Evolutionary conservation across 2,797 vertebrate genomes (phyloP), one percentile per base, ranked within the genome.

Genomic region (Sus cebifrons): DNA sequence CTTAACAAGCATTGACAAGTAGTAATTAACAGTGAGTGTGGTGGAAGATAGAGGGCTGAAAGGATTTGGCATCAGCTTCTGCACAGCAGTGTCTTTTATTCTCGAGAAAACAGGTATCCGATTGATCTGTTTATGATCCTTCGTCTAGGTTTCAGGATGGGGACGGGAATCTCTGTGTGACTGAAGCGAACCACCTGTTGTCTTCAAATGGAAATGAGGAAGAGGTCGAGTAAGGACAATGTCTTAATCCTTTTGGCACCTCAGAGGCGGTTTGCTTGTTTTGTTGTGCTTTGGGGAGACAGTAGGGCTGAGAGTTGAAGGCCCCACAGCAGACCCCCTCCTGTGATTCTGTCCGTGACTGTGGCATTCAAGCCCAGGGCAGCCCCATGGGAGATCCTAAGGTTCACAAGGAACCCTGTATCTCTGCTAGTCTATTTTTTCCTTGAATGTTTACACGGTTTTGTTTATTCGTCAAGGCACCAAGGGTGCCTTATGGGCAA

Each of bases 221-320:
- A 62, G 71, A 96, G 93, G 87, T 96, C 18, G 1, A 4, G 20
- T 81, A 25, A 95, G 86, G 96, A 89, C 91, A 65, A 62, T 27
- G 0, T 56, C 1, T 70, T 86, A 73, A 91, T 89, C 79, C 86
- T 83, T 49, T 79, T 84, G 96, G 96, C 89, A 87, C 7, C 18
- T 15, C 6, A 11, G 6, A 40, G 88, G 54, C n/a, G 3, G 88
- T 91, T 84, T 83, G 85, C 71, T 92, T 75, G 83, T 40, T 94
- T 90, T 84, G 78, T 73, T 96, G 94, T 20, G 49, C 94, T 87
- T 29, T 56, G 54, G 64, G 75, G 70, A 62, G 88, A 27, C 36
- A 49, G 21, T 4, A 5, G 68, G 56, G 58, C 92, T 44, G 44
- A 65, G 56, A 54, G 27, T 20, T 32, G 60, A 71, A 49, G 17